Evolutionary conservation across 2,113 vertebrate species (phyloP), one percentile per base, ranked within the genome.

Genomic region (Oxyruncus cristatus): DNA sequence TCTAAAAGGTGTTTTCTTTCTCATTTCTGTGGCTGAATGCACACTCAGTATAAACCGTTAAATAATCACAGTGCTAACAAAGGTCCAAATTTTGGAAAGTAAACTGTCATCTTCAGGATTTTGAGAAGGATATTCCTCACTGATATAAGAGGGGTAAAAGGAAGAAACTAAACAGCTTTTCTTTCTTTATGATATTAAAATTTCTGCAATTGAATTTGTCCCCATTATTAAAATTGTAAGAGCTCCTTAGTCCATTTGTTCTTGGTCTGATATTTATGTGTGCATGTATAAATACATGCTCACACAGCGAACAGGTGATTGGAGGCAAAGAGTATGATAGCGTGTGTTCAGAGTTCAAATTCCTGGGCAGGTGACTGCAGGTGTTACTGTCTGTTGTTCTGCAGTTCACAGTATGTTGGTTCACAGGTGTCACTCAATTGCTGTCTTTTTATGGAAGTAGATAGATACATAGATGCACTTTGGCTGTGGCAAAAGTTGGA

Each of bases 1-100:
- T 80, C n/a, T 94, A 74, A 95, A 92, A 71, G 17, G 56, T 80
- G 12, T 63, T 85, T 85, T 88, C 23, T 71, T 85, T 93, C 61
- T 88, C 39, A 26, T 85, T 30, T 52, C 52, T 94, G 44, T 80
- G 68, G 44, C 30, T 74, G 33, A 66, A 71, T 44, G 19, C 8
- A 53, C 67, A 52, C n/a, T 33, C 27, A 81, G 27, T 59, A 77
- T 44, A 90, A 95, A 77, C 67, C 41, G 71, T 80, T 90, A 77
- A 88, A 88, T 74, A 83, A 85, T 27, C 73, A 32, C 35, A 74
- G 23, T 42, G 35, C 17, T 86, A 94, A 92, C 0, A 6, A 63
- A 46, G 8, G 13, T 72, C 32, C 62, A 83, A 41, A 66, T 65
- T 91, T 65, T 89, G 77, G 56, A 86, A 88, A 77, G 5, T 33